phyloP scores from a whole-genome alignment of 2,888 invertebrate genomes.

The Napeogenes sylphis region DNA sequence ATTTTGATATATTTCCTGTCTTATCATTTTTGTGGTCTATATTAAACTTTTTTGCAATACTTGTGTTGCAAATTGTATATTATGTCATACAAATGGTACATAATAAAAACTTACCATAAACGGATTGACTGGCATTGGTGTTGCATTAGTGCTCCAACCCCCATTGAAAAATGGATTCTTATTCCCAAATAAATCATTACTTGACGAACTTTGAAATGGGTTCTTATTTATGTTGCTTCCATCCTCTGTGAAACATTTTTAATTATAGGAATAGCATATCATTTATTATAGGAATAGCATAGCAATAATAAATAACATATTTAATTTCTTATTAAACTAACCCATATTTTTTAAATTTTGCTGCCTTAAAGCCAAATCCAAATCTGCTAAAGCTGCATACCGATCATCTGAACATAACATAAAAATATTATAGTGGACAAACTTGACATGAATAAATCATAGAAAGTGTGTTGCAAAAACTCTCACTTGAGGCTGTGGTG shows the following conservation, averaged over 20 bases:
- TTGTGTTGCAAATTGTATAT: constrained; percentile 3
- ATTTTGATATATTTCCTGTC: constrained; percentile 32
- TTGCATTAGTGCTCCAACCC: constrained; percentile 56
- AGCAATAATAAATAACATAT: constrained; percentile 13
- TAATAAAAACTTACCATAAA: constrained; percentile 57
- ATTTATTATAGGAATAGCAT: not conserved
- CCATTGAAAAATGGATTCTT: constrained; percentile 72
- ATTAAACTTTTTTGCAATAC: not conserved
- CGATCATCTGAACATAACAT: constrained; percentile 83
- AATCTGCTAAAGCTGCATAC: constrained; percentile 96
- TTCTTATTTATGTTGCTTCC: constrained; percentile 59
- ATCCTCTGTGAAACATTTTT: constrained; percentile 56
- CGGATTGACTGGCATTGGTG: constrained; percentile 61
- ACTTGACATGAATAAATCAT: not conserved
- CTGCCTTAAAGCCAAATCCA: constrained; percentile 86
- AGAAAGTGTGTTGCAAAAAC: constrained; percentile 9
- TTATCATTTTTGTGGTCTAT: constrained; percentile 32
- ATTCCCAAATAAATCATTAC: constrained; percentile 64
- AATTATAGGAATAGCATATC: not conserved
- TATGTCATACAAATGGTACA: not conserved
- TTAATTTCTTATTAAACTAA: constrained; percentile 35
- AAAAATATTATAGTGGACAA: not conserved
- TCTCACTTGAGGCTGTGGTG: constrained; percentile 49
- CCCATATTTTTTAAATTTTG: constrained; percentile 74
- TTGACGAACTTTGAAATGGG: constrained; percentile 69